phyloP scores from a whole-genome alignment of 2,113 vertebrate genomes.

The Passer montanus region DNA sequence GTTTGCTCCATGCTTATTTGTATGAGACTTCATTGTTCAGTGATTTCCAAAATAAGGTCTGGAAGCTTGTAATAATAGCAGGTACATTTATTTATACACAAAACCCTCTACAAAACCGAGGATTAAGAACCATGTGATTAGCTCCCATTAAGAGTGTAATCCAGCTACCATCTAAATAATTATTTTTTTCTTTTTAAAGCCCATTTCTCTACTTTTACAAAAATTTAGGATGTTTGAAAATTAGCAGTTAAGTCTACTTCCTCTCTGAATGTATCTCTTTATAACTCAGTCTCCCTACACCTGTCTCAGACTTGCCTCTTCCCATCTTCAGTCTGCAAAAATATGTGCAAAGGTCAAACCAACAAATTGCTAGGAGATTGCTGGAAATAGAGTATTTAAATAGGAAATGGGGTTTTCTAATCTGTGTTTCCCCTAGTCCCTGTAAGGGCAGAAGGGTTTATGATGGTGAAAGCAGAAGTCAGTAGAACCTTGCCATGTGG shows the following conservation, averaged over 20 bases:
- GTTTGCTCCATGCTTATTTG: neutral
- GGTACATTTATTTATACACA: neutral
- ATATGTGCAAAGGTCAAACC: constrained; percentile 2
- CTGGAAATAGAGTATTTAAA: neutral
- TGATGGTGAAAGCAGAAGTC: neutral
- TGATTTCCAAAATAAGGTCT: neutral
- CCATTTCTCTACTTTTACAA: neutral
- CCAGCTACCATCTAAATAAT: neutral
- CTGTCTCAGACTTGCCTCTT: neutral
- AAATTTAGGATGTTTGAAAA: neutral
- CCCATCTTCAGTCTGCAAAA: neutral
- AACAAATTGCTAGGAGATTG: neutral
- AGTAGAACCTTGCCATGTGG: neutral
- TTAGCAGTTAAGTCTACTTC: neutral
- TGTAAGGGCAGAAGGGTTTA: neutral
- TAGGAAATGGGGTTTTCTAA: neutral
- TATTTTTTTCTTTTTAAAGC: neutral
- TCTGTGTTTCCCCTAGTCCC: neutral
- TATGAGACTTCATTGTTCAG: neutral
- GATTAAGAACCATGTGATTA: neutral
- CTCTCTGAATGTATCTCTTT: neutral
- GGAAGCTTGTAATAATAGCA: neutral
- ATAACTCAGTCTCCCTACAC: neutral
- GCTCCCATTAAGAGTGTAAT: neutral
- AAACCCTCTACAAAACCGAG: neutral